A percentile compares a stretch with the other conserved stretches of the same genome.
These are phyloP conservation scores for Aphodius sticticus DNA, from an alignment of 2,888 invertebrate species.

Conservation along the genomic window DNA sequence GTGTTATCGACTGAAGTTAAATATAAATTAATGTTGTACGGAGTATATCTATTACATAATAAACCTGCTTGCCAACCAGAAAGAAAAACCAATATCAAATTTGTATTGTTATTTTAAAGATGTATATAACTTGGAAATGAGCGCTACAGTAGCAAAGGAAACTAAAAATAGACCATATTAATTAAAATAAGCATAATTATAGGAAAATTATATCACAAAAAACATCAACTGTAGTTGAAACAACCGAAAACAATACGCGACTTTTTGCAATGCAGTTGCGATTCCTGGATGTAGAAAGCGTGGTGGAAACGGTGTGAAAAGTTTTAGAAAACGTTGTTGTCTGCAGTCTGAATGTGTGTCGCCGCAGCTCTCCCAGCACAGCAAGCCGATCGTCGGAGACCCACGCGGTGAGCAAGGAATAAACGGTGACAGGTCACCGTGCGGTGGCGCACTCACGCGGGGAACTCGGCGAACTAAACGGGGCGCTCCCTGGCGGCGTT, in stretches of 20 bases:
- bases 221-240: background rate
- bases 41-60: background rate
- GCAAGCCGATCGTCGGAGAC: background rate
- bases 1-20: background rate
- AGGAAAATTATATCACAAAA: background rate
- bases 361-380: background rate
- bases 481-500: constrained; percentile 8
- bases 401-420: background rate
- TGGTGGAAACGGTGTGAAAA: constrained; percentile 22
- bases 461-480: constrained; percentile 21
- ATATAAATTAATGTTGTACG: background rate
- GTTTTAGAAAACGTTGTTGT: constrained; percentile 28
- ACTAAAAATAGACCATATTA: background rate
- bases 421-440: constrained; percentile 6
- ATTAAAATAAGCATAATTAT: background rate
- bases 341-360: background rate
- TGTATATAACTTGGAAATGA: too few relatives aligned
- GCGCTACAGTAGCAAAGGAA: background rate
- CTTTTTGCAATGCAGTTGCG: background rate
- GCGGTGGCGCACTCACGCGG: constrained; percentile 27
- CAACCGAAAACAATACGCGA: background rate
- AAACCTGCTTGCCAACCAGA: too few relatives aligned
- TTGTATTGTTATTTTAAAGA: too few relatives aligned
- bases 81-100: too few relatives aligned
- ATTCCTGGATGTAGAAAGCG: background rate